phyloP scores from a whole-genome alignment of 37 sponge, comb jelly and placozoan species.

The Beroe forskalii region DNA sequence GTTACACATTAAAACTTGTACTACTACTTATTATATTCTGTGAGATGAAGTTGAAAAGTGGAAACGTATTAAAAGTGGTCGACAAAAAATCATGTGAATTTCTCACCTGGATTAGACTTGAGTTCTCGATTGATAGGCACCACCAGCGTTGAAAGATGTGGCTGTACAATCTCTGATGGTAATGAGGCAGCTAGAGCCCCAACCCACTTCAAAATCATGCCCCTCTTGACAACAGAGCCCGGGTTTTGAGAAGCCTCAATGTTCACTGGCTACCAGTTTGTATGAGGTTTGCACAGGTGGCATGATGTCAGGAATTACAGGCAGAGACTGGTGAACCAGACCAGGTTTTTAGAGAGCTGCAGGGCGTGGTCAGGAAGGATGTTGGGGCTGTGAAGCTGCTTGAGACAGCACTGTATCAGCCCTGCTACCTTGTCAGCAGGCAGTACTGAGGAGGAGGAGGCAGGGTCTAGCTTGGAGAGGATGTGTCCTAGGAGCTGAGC shows the following conservation, averaged over 20 bases:
- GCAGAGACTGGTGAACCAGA: not conserved
- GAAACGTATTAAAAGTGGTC: no score
- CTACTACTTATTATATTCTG: no score
- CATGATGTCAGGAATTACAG: not conserved
- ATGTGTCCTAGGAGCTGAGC: constrained; percentile 43
- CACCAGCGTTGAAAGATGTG: not conserved
- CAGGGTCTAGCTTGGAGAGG: not conserved
- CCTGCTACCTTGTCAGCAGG: not conserved
- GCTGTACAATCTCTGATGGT: not conserved
- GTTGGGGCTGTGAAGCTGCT: not conserved
- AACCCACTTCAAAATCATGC: constrained; percentile 28
- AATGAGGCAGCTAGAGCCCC: not conserved
- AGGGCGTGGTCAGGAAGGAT: constrained; percentile 19
- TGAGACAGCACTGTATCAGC: not conserved
- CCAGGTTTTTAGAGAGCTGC: not conserved
- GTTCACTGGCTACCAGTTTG: not conserved
- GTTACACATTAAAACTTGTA: no score
- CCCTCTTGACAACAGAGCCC: not conserved
- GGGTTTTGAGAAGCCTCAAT: constrained; percentile 12
- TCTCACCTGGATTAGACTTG: not conserved
- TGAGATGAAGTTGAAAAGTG: no score
- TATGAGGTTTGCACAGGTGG: not conserved
- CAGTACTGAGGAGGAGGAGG: not conserved
- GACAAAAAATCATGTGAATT: no score
- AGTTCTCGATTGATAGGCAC: constrained; percentile 5